phyloP scores from a whole-genome alignment of 2,888 invertebrate genomes.

The Platypus cylindrus region DNA sequence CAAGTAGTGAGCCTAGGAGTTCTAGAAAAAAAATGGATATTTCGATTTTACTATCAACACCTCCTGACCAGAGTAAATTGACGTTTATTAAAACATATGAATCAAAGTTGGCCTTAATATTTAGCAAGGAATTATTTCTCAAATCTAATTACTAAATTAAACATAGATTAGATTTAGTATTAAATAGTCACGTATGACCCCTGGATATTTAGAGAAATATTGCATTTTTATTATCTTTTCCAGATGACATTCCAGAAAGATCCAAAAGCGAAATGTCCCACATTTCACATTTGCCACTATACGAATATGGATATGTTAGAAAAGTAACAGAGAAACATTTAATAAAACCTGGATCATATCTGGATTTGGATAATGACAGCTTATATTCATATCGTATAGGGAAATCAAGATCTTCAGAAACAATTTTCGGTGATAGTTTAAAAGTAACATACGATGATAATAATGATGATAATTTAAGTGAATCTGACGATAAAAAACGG shows the following conservation, averaged over 20 bases:
- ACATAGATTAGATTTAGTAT: no score
- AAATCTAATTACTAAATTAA: no score
- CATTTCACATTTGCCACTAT: slow-evolving; percentile 20
- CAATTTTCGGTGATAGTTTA: slow-evolving; percentile 14
- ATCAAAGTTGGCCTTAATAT: no score
- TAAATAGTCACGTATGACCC: no score
- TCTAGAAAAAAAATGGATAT: background rate
- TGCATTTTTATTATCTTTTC: no score
- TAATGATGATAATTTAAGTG: background rate
- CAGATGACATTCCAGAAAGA: slow-evolving; percentile 9
- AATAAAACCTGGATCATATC: slow-evolving; percentile 2
- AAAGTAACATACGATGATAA: slow-evolving; percentile 6
- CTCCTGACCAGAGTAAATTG: slow-evolving; percentile 3
- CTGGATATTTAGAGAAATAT: no score
- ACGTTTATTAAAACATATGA: no score
- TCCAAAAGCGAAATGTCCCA: slow-evolving; percentile 28
- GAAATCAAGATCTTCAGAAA: slow-evolving; percentile 27
- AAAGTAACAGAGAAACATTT: slow-evolving; percentile 20
- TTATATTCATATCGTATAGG: slow-evolving; percentile 9
- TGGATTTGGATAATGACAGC: slow-evolving; percentile 2
- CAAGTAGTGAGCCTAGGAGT: background rate
- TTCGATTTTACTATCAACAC: background rate
- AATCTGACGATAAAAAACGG: no score
- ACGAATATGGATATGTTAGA: slow-evolving; percentile 22
- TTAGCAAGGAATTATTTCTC: no score